phyloP scores from a whole-genome alignment of 2,888 invertebrate species.

The Lacanobia wlatinum region DNA sequence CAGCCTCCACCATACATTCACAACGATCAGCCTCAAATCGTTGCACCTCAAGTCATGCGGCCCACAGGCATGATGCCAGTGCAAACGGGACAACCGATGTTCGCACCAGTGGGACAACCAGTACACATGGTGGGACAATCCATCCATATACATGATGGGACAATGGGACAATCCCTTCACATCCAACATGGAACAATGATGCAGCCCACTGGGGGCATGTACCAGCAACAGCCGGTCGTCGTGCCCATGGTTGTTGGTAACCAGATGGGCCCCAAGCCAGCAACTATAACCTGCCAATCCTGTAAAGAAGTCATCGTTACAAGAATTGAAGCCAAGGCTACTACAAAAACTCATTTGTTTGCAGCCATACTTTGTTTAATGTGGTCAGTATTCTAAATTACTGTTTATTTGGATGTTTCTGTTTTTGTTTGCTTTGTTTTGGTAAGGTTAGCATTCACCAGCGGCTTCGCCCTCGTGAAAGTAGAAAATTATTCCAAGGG shows the following conservation, averaged over 20 bases:
- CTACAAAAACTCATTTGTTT: conserved; percentile 16
- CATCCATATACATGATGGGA: conserved; percentile 3
- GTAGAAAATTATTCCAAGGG: too few relatives aligned
- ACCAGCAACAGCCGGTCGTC: not conserved
- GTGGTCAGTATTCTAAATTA: conserved; percentile 22
- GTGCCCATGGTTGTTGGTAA: conserved; percentile 32
- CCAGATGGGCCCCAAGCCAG: conserved; percentile 27
- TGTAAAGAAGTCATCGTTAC: conserved; percentile 33
- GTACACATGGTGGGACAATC: not conserved
- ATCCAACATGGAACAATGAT: conserved; percentile 3
- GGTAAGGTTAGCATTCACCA: too few relatives aligned
- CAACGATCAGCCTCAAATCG: not conserved
- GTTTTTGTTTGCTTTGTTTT: too few relatives aligned
- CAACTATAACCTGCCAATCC: conserved; percentile 10
- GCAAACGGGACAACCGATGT: conserved; percentile 18
- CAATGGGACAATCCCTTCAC: not conserved
- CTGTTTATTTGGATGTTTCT: too few relatives aligned
- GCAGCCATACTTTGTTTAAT: conserved; percentile 16
- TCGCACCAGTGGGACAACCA: conserved; percentile 9
- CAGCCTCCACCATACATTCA: conserved; percentile 68
- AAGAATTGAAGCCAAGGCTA: conserved; percentile 19
- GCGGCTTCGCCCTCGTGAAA: too few relatives aligned
- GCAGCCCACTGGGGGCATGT: not conserved
- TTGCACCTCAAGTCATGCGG: not conserved
- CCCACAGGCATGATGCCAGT: conserved; percentile 18